These are phyloP conservation scores for Lasius fuliginosus DNA, from an alignment of 2,888 invertebrate genomes.

Conservation along the genomic window DNA sequence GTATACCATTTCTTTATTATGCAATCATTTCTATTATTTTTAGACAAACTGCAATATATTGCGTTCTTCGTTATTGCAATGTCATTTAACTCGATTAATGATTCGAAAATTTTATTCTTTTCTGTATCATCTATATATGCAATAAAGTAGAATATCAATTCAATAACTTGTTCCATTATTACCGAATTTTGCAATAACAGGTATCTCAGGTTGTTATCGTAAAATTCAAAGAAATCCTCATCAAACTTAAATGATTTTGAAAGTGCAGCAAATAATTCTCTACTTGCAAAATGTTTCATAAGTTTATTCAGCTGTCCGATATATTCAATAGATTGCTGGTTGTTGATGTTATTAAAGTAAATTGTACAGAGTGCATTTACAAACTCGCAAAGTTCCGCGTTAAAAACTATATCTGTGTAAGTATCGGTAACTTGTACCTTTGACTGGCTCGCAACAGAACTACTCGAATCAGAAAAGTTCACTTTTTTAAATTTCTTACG, in stretches of 20 bases:
- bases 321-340: constrained; percentile 84
- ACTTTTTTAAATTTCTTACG: constrained; percentile 88
- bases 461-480: constrained; percentile 86
- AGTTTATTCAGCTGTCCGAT: constrained; percentile 88
- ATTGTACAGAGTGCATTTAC: constrained; percentile 87
- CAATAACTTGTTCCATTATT: constrained; percentile 88
- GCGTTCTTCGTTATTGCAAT: constrained; percentile 73
- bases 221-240: constrained; percentile 83
- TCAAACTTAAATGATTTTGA: constrained; percentile 82
- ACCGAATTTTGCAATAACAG: constrained; percentile 88
- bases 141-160: constrained; percentile 89
- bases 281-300: constrained; percentile 88
- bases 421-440: constrained; percentile 51
- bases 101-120: constrained; percentile 87
- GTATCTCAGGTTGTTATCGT: constrained; percentile 83
- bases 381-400: constrained; percentile 86
- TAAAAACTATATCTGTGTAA: constrained; percentile 84
- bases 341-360: constrained; percentile 88
- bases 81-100: constrained; percentile 86
- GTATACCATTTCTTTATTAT: constrained; percentile 87
- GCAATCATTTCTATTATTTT: constrained; percentile 85
- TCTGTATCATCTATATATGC: constrained; percentile 87
- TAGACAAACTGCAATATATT: constrained; percentile 83
- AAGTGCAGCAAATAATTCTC: constrained; percentile 87
- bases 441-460: constrained; percentile 66